Percentiles rank a stretch among this genome's conserved stretches.
These are phyloP conservation scores for Balaeniceps rex DNA, from an alignment of 2,113 vertebrate species.

Conservation along the genomic window DNA sequence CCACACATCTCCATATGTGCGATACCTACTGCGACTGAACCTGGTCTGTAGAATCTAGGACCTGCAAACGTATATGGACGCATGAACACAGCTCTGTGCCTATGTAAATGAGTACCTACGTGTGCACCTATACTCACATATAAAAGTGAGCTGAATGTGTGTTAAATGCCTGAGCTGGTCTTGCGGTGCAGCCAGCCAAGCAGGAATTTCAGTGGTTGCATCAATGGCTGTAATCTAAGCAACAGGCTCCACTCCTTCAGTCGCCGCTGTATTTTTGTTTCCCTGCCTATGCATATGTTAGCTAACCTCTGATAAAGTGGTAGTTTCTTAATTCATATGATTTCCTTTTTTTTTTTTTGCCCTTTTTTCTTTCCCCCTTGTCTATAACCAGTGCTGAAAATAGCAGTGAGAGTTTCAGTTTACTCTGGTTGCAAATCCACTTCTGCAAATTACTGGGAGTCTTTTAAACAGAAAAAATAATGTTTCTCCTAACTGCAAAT, in stretches of 20 bases:
- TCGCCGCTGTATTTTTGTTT: not conserved
- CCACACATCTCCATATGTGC: rapidly evolving
- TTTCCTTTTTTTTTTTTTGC: not conserved
- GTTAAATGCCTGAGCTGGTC: not conserved
- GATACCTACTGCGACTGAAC: not conserved
- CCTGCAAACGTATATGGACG: not conserved
- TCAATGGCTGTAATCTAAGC: not conserved
- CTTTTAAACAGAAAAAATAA: not conserved
- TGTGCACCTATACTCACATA: not conserved
- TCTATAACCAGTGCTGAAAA: not conserved
- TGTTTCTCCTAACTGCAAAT: not conserved
- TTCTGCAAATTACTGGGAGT: not conserved
- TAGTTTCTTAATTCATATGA: not conserved
- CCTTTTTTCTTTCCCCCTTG: not conserved
- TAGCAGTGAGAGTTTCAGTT: not conserved
- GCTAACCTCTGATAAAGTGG: not conserved
- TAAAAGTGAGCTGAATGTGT: not conserved
- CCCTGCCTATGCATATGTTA: not conserved
- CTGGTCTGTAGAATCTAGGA: not conserved
- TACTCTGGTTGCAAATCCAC: not conserved
- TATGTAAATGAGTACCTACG: not conserved
- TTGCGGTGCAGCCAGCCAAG: not conserved
- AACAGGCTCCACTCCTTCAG: not conserved
- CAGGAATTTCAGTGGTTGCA: rapidly evolving
- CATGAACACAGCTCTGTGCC: not conserved